These are phyloP conservation scores for Ataeniobius toweri DNA, from an alignment of 2,797 vertebrate genomes.

Conservation along the genomic window DNA sequence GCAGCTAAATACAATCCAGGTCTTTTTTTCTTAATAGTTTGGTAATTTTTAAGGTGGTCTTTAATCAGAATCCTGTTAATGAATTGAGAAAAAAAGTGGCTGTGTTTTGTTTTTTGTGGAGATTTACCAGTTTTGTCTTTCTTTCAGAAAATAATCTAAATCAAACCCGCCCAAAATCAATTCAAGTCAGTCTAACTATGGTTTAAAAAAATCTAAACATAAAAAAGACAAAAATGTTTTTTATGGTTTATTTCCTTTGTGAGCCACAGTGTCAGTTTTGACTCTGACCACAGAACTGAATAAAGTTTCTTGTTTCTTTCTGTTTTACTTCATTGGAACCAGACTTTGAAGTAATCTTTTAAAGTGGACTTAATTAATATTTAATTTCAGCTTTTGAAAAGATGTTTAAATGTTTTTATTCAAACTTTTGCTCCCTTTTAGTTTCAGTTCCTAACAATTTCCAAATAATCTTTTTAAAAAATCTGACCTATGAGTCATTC, in stretches of 20 bases:
- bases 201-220: background rate
- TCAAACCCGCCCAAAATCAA: background rate
- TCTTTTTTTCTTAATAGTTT: background rate
- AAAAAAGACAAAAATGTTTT: background rate
- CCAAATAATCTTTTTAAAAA: background rate
- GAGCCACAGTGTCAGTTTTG: background rate
- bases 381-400: background rate
- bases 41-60: background rate
- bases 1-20: background rate
- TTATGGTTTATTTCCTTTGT: background rate
- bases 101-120: background rate
- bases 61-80: background rate
- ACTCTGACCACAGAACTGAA: background rate
- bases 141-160: background rate
- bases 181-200: background rate
- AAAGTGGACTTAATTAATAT: background rate
- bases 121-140: background rate
- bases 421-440: background rate
- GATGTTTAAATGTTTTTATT: background rate
- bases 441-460: background rate
- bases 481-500: background rate
- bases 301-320: background rate
- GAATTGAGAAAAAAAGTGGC: background rate
- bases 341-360: background rate
- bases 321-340: background rate